Percentiles rank a stretch among this genome's conserved stretches.
These are phyloP conservation scores for Parauchenoglanis punctatus DNA, from an alignment of 2,797 vertebrate species.

Conservation along the genomic window DNA sequence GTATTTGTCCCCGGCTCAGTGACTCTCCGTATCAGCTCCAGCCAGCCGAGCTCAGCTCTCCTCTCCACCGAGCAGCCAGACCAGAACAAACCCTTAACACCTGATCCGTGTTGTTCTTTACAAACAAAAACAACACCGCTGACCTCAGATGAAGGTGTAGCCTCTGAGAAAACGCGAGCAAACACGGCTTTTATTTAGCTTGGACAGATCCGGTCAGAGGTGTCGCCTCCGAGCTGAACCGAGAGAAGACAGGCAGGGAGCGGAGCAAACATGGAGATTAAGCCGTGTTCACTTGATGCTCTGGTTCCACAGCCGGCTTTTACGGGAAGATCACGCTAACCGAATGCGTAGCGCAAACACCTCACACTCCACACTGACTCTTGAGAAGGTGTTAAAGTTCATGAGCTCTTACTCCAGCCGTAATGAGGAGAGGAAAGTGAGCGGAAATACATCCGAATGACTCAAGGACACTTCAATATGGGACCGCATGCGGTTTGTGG, in stretches of 20 bases:
- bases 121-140: conserved; percentile 31
- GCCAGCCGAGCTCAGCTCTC: background rate
- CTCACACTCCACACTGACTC: background rate
- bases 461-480: background rate
- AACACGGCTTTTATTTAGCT: conserved; percentile 41
- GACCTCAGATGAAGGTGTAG: conserved; percentile 52
- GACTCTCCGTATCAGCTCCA: conserved; percentile 1
- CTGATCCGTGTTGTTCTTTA: conserved; percentile 71
- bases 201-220: conserved; percentile 31
- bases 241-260: conserved; percentile 25
- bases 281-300: conserved; percentile 31
- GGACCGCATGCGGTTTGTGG: background rate
- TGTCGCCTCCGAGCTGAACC: background rate
- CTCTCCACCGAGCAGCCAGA: conserved; percentile 42
- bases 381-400: conserved; percentile 22
- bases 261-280: conserved; percentile 49
- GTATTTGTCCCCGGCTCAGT: background rate
- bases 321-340: conserved; percentile 27
- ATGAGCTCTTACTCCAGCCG: conserved; percentile 17
- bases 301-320: conserved; percentile 11
- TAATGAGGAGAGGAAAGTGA: conserved; percentile 23
- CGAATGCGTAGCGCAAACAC: background rate
- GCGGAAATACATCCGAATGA: background rate
- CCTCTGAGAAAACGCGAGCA: conserved; percentile 21
- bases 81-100: conserved; percentile 63